Percentiles rank a stretch among this genome's conserved stretches.
Evolutionary conservation across 2,888 invertebrate genomes (phyloP).

Genomic region (Aphodius granarius): DNA sequence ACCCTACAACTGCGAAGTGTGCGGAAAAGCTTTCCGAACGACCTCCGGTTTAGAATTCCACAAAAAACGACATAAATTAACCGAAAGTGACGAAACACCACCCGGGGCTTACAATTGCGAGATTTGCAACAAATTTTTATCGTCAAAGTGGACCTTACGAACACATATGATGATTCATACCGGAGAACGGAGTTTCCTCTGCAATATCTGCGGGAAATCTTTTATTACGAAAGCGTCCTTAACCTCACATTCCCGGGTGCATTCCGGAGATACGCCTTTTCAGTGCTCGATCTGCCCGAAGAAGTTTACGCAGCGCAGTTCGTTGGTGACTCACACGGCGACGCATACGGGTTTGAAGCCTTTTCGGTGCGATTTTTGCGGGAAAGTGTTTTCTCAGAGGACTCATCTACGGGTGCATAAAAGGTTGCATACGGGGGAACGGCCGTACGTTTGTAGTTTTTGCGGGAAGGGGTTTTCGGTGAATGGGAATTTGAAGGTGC

Average conservation of each 20-base stretch:
- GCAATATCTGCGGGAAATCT: slow-evolving; percentile 8
- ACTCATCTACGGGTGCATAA: slow-evolving; percentile 25
- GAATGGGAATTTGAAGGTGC: slow-evolving; percentile 22
- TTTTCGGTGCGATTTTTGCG: slow-evolving; percentile 14
- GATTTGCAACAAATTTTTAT: slow-evolving; percentile 1
- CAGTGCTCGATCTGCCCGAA: neutral
- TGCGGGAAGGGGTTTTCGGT: slow-evolving; percentile 25
- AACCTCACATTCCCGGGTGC: slow-evolving; percentile 5
- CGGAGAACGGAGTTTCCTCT: neutral
- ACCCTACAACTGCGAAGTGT: neutral
- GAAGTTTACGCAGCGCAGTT: neutral
- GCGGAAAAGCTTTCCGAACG: neutral
- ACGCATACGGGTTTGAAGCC: slow-evolving; percentile 1
- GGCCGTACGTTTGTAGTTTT: slow-evolving; percentile 24
- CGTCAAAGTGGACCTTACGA: neutral
- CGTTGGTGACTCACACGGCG: neutral
- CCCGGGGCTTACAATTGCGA: neutral
- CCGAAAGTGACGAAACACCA: neutral
- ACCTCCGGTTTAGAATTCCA: neutral
- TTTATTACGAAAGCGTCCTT: neutral
- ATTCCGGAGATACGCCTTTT: neutral
- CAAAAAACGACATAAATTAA: neutral
- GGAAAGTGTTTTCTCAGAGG: slow-evolving; percentile 14
- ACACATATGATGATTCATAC: slow-evolving; percentile 10
- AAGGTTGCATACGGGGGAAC: slow-evolving; percentile 28